phyloP scores from a whole-genome alignment of 2,888 invertebrate genomes.

The Tetramorium bicarinatum region DNA sequence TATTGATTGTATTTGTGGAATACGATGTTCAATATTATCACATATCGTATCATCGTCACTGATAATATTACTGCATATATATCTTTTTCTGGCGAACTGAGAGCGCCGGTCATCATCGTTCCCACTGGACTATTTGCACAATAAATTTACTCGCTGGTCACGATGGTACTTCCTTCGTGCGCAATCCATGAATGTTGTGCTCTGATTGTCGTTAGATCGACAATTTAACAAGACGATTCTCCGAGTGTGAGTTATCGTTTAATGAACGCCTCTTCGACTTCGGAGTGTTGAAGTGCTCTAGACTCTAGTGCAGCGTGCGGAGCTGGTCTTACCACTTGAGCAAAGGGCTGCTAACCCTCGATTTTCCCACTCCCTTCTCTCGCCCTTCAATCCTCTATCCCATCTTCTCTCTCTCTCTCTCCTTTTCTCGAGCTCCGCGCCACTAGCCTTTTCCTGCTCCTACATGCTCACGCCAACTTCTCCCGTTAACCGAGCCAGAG shows the following conservation, averaged over 20 bases:
- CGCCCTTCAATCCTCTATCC: slow-evolving; percentile 49
- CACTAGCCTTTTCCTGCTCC: slow-evolving; percentile 53
- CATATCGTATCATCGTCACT: not conserved
- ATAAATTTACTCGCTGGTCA: slow-evolving; percentile 13
- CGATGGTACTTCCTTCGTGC: slow-evolving; percentile 10
- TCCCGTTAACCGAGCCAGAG: slow-evolving; percentile 72
- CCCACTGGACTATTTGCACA: not conserved
- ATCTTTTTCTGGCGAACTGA: not conserved
- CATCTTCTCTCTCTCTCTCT: slow-evolving; percentile 51
- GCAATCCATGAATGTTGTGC: slow-evolving; percentile 36
- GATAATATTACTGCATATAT: not conserved
- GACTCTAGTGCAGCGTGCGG: slow-evolving; percentile 80
- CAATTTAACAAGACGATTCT: slow-evolving; percentile 78
- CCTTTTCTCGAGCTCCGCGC: slow-evolving; percentile 45
- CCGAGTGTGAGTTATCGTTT: slow-evolving; percentile 82
- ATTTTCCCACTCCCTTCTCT: slow-evolving; percentile 56
- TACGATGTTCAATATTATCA: not conserved
- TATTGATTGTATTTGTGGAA: not conserved
- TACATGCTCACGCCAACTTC: slow-evolving; percentile 57
- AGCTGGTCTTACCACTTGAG: slow-evolving; percentile 79
- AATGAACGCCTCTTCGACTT: slow-evolving; percentile 82
- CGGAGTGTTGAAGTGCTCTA: slow-evolving; percentile 79
- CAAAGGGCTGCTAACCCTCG: slow-evolving; percentile 79
- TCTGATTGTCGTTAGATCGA: slow-evolving; percentile 74
- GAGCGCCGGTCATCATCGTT: not conserved